These are phyloP conservation scores for Andricus curvator DNA, from an alignment of 2,888 invertebrate genomes.

Conservation along the genomic window DNA sequence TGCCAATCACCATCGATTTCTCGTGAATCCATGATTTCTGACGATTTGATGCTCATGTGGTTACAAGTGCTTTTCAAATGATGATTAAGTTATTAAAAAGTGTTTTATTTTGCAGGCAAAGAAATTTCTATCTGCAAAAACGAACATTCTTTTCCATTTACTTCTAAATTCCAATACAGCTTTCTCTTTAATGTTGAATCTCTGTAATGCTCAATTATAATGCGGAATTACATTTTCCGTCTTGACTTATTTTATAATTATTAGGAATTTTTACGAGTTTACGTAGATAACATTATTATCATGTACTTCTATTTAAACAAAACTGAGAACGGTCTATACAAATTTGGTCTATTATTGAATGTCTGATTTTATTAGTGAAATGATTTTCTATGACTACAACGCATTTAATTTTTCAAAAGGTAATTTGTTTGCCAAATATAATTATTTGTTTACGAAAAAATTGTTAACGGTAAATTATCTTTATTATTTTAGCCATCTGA, in stretches of 20 bases:
- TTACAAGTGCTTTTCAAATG: conserved; percentile 16
- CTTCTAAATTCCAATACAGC: conserved; percentile 15
- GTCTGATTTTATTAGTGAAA: no score
- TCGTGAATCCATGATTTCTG: conserved; percentile 42
- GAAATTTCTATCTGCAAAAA: not conserved
- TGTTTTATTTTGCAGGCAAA: not conserved
- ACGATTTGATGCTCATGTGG: conserved; percentile 48
- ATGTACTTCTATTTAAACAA: not conserved
- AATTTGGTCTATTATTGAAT: no score
- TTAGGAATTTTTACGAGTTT: no score
- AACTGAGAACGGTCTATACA: not conserved
- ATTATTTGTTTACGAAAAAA: no score
- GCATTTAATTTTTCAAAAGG: no score
- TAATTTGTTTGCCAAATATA: no score
- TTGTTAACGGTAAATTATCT: no score
- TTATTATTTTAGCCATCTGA: no score
- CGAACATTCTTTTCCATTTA: not conserved
- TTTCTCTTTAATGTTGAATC: conserved; percentile 38
- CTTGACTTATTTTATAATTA: not conserved
- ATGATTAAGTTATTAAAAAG: not conserved
- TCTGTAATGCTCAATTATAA: not conserved
- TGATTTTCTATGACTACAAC: no score
- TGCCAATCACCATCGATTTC: conserved; percentile 45
- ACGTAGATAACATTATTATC: not conserved
- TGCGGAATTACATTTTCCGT: not conserved